Conservation (phyloP, 1,140 invertebrate species). For the Drosophila erecta region DNA sequence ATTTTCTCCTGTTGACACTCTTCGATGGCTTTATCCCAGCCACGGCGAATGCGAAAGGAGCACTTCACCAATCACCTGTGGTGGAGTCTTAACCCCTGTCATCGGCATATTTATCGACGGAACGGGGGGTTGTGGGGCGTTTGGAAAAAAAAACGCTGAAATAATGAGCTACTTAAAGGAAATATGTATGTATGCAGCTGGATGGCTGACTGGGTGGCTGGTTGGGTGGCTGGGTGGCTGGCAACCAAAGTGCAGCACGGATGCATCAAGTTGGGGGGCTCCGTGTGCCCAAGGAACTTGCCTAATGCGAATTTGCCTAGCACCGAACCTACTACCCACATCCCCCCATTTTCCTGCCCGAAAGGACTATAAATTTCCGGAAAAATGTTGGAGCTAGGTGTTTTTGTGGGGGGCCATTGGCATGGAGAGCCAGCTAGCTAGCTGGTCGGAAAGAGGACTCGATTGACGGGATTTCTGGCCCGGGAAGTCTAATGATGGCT, state of each 20-base stretch:
- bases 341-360: too few species aligned
- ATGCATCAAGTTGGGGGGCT: slow-evolving; percentile 49
- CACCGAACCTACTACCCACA: slow-evolving; percentile 1
- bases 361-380: slow-evolving; percentile 74
- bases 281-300: slow-evolving; percentile 24
- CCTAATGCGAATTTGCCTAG: slow-evolving; percentile 75
- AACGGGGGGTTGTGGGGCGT: neutral
- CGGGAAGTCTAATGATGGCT: slow-evolving; percentile 68
- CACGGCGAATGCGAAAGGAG: neutral
- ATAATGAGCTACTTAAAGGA: slow-evolving; percentile 78
- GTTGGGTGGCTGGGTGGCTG: slow-evolving; percentile 1
- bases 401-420: neutral
- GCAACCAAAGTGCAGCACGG: slow-evolving; percentile 3
- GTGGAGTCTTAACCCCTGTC: slow-evolving; percentile 22
- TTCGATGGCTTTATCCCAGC: neutral
- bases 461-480: slow-evolving; percentile 41
- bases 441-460: slow-evolving; percentile 7
- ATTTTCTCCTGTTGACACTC: slow-evolving; percentile 18
- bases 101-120: slow-evolving; percentile 45
- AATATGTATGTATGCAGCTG: slow-evolving; percentile 62
- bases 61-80: slow-evolving; percentile 33
- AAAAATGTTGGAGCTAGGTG: slow-evolving; percentile 14
- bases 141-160: slow-evolving; percentile 21
- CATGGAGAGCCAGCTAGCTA: too few species aligned
- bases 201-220: neutral